Conservation (phyloP, 2,888 invertebrate genomes). For the Agrotis ipsilon region DNA sequence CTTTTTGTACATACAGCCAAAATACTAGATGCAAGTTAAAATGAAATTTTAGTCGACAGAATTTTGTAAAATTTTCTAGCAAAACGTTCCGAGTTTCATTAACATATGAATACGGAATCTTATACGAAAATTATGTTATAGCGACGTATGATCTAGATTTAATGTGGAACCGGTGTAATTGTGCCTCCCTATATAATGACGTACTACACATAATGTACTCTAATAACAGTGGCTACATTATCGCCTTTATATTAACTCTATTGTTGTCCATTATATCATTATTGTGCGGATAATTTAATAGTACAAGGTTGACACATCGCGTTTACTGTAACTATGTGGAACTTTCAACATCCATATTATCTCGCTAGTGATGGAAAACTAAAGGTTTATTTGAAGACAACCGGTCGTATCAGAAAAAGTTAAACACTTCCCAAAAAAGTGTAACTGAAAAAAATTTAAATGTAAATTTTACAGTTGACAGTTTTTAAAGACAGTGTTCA, state of each 20-base stretch:
- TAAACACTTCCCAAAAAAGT: no score
- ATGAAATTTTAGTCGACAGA: slow-evolving; percentile 12
- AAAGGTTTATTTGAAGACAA: background rate
- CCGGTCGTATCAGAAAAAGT: no score
- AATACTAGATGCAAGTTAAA: slow-evolving; percentile 22
- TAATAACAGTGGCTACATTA: slow-evolving; percentile 49
- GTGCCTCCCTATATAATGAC: slow-evolving; percentile 26
- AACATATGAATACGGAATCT: slow-evolving; percentile 53
- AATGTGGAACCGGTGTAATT: slow-evolving; percentile 36
- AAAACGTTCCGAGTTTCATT: slow-evolving; percentile 35
- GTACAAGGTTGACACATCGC: slow-evolving; percentile 24
- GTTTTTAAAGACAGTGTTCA: no score
- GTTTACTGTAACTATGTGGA: slow-evolving; percentile 28
- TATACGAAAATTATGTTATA: slow-evolving; percentile 31
- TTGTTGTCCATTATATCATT: slow-evolving; percentile 51
- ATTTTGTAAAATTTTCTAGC: slow-evolving; percentile 33
- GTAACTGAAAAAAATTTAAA: no score
- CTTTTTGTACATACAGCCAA: background rate
- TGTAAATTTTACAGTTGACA: no score
- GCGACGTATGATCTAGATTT: slow-evolving; percentile 46
- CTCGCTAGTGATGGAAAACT: background rate
- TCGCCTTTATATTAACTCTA: slow-evolving; percentile 49
- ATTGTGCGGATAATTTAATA: slow-evolving; percentile 51
- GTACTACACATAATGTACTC: slow-evolving; percentile 30
- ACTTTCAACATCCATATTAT: slow-evolving; percentile 28